Conservation (phyloP, 2,113 vertebrate species). For the Hyperopisus bebe region DNA sequence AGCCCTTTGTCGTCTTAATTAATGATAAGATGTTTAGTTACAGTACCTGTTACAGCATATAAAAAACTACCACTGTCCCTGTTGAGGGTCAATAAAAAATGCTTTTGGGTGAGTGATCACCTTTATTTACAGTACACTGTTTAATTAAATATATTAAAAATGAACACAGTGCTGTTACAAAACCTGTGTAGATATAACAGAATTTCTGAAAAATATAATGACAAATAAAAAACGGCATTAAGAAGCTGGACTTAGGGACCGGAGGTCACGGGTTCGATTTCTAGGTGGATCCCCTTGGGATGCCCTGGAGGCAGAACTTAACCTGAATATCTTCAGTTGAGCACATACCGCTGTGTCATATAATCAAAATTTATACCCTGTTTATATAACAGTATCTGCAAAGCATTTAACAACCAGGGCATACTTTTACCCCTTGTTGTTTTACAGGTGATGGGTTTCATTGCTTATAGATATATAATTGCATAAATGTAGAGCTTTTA, state of each 20-base stretch:
- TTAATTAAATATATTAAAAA: not conserved
- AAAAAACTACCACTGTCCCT: not conserved
- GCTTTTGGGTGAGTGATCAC: not conserved
- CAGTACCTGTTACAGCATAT: not conserved
- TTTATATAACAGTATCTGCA: constrained; percentile 3
- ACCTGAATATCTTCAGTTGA: not conserved
- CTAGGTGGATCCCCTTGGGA: not conserved
- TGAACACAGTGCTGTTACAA: not conserved
- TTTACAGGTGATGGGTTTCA: not conserved
- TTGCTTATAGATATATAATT: constrained; percentile 2
- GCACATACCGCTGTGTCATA: not conserved
- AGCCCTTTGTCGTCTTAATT: not conserved
- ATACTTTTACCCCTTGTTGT: not conserved
- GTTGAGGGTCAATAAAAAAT: not conserved
- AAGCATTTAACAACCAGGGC: not conserved
- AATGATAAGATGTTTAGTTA: not conserved
- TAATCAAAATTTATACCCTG: not conserved
- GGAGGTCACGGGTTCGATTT: not conserved
- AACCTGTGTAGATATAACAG: not conserved
- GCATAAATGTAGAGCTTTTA: not conserved
- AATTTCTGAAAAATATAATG: not conserved
- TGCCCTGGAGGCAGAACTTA: not conserved
- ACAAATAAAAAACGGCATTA: not conserved
- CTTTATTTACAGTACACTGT: not conserved
- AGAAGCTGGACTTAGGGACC: not conserved